phyloP scores from a whole-genome alignment of 2,888 invertebrate species.

The Hylaea fasciaria region DNA sequence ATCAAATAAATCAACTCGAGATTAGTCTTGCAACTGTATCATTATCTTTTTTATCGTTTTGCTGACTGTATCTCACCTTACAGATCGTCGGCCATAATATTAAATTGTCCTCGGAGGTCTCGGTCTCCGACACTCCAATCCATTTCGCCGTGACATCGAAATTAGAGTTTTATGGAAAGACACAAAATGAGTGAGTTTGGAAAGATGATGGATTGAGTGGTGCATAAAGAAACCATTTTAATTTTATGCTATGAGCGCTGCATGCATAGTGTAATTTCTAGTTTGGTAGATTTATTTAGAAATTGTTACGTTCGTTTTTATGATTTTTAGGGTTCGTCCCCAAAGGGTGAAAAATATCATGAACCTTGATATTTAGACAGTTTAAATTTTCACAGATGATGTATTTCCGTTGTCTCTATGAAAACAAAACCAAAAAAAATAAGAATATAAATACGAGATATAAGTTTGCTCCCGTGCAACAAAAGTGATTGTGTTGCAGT shows the following conservation, averaged over 20 bases:
- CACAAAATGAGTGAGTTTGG: slow-evolving; percentile 53
- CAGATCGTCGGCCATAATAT: slow-evolving; percentile 72
- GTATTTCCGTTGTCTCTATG: no score
- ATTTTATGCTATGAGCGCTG: neutral
- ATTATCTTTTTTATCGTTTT: slow-evolving; percentile 7
- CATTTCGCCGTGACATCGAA: slow-evolving; percentile 71
- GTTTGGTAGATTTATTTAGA: neutral
- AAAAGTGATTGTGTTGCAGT: no score
- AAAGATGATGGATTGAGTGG: slow-evolving; percentile 43
- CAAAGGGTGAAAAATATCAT: no score
- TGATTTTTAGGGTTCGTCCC: no score
- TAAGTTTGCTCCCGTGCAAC: no score
- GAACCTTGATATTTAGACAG: no score
- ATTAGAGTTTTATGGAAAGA: slow-evolving; percentile 64
- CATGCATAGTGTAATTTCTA: no score
- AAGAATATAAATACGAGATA: no score
- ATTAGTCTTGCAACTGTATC: neutral
- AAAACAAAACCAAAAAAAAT: no score
- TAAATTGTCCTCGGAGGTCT: slow-evolving; percentile 71
- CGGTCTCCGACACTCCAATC: slow-evolving; percentile 70
- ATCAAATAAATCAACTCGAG: neutral
- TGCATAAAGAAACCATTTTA: slow-evolving; percentile 1
- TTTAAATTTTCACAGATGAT: no score
- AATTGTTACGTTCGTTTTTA: no score
- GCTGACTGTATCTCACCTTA: slow-evolving; percentile 43